These are phyloP conservation scores for Plutomurus gul DNA, from an alignment of 1,140 invertebrate species.

Conservation along the genomic window DNA sequence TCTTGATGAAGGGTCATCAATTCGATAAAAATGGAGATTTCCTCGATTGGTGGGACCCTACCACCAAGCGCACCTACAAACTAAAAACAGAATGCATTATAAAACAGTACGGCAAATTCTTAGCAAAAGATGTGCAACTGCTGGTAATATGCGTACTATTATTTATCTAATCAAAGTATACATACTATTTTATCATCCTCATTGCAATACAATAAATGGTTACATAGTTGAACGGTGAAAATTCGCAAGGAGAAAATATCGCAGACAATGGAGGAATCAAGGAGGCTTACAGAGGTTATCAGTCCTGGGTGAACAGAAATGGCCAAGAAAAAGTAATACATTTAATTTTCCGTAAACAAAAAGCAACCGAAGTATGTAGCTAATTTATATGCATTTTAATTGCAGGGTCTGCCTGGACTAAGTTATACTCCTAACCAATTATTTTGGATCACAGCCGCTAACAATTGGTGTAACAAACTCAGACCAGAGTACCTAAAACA, in stretches of 20 bases:
- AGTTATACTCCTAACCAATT: conserved; percentile 64
- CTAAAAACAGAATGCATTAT: conserved; percentile 70
- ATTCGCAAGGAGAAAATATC: conserved; percentile 62
- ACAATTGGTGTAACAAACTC: conserved; percentile 41
- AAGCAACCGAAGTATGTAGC: too few relatives aligned
- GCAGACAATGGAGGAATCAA: conserved; percentile 64
- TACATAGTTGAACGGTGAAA: conserved; percentile 58
- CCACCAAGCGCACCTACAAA: conserved; percentile 64
- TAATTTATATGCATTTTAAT: too few relatives aligned
- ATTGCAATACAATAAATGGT: too few relatives aligned
- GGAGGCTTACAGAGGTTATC: conserved; percentile 55
- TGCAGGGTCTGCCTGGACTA: conserved; percentile 59
- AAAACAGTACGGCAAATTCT: conserved; percentile 70
- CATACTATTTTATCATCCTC: neutral
- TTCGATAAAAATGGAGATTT: conserved; percentile 70
- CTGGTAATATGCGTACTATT: conserved; percentile 17
- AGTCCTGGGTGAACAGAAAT: conserved; percentile 52
- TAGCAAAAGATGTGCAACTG: conserved; percentile 60
- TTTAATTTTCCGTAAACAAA: neutral
- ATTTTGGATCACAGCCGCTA: conserved; percentile 58
- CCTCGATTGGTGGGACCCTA: conserved; percentile 68
- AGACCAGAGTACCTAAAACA: conserved; percentile 9
- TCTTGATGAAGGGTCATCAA: conserved; percentile 60
- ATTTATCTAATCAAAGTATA: neutral
- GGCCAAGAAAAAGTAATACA: conserved; percentile 31